Conservation (phyloP, 2,888 invertebrate species). For the Cephus sareptanus region DNA sequence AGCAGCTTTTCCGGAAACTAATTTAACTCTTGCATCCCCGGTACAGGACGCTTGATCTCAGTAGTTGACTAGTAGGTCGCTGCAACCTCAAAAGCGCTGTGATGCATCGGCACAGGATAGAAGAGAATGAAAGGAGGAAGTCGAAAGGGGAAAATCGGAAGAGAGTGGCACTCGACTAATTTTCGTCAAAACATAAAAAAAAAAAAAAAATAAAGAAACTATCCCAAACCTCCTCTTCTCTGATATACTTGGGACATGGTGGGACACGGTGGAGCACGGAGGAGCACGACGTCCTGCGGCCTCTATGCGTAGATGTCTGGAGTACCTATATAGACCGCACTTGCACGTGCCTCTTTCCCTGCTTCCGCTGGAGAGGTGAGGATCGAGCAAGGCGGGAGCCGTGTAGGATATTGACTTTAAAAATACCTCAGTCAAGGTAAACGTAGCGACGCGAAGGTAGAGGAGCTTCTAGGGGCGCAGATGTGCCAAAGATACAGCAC, state of each 20-base stretch:
- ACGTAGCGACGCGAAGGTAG: slow-evolving; percentile 16
- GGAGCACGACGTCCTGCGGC: not conserved
- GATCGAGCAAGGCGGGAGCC: not conserved
- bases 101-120: not conserved
- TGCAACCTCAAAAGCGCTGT: not conserved
- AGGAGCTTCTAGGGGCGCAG: slow-evolving; percentile 28
- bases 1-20: slow-evolving; percentile 59
- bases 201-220: not conserved
- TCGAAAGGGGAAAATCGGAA: not conserved
- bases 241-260: not conserved
- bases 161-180: not conserved
- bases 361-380: not conserved
- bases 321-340: too few relatives aligned
- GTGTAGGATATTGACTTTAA: slow-evolving; percentile 38
- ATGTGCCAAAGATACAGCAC: slow-evolving; percentile 57
- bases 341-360: too few relatives aligned
- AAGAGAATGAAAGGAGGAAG: not conserved
- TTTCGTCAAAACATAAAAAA: not conserved
- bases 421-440: slow-evolving; percentile 38
- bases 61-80: not conserved
- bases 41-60: not conserved
- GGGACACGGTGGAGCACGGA: too few relatives aligned
- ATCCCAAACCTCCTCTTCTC: too few relatives aligned
- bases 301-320: too few relatives aligned
- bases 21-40: slow-evolving; percentile 58